phyloP scores from a whole-genome alignment of 2,888 invertebrate genomes.

The Diloba caeruleocephala region DNA sequence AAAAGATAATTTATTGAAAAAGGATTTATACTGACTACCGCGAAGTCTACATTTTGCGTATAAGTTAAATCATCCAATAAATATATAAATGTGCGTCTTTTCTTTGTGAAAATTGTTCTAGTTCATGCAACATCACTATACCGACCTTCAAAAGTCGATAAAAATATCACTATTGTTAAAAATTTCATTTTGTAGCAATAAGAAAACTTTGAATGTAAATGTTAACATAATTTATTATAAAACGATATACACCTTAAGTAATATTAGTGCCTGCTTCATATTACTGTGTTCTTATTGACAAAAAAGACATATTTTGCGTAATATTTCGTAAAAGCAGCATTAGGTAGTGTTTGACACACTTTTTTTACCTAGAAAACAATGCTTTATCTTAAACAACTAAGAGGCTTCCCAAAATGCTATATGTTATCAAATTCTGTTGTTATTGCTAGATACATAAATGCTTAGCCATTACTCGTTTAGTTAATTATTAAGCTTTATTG shows the following conservation, averaged over 20 bases:
- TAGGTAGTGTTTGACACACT: slow-evolving; percentile 79
- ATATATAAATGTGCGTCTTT: slow-evolving; percentile 48
- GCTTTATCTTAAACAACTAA: slow-evolving; percentile 77
- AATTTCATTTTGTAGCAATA: slow-evolving; percentile 79
- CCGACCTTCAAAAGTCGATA: slow-evolving; percentile 58
- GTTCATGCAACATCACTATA: slow-evolving; percentile 72
- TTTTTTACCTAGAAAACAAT: slow-evolving; percentile 49
- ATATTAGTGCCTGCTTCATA: slow-evolving; percentile 88
- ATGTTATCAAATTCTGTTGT: slow-evolving; percentile 87
- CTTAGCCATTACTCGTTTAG: slow-evolving; percentile 86
- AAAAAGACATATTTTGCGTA: slow-evolving; percentile 85
- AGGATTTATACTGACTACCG: no score
- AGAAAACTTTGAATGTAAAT: slow-evolving; percentile 82
- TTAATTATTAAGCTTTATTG: slow-evolving; percentile 85
- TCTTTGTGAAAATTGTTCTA: slow-evolving; percentile 65
- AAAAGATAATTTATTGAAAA: no score
- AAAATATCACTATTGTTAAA: slow-evolving; percentile 72
- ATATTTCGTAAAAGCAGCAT: slow-evolving; percentile 67
- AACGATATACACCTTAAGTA: slow-evolving; percentile 84
- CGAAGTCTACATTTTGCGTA: no score
- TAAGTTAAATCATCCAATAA: slow-evolving; percentile 48
- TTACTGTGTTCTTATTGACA: slow-evolving; percentile 73
- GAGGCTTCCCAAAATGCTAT: slow-evolving; percentile 87
- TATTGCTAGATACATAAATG: slow-evolving; percentile 87
- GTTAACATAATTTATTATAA: slow-evolving; percentile 88